Base-by-base conservation (phyloP, 2,888 invertebrate genomes). In the Ochlodes sylvanus region DNA sequence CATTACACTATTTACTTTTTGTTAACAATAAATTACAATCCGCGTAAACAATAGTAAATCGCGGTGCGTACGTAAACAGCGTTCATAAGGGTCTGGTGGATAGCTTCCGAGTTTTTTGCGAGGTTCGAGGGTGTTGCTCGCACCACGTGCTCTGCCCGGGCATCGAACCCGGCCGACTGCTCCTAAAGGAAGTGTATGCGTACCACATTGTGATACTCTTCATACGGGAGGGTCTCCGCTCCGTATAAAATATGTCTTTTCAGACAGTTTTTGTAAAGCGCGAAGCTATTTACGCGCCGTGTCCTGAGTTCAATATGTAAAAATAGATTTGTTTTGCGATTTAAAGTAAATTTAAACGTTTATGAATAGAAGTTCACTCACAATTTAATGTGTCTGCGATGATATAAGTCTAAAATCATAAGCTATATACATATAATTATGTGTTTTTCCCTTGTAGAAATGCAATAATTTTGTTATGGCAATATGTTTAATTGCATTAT, bases 31-130 rank as follows among this genome's bases (percentile, higher is more conserved):
- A 38, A 38, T 38, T 38, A 10, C 38, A 12, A 12, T 38, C 12
- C 9, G 19, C 19, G 50, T 50, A 19, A 50, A 50, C 50, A 50
- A 50, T 50, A 50, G 12, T 19, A 50, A 19, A 19, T 32, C 42
- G 32, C 10, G 15, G 7, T 9, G 3, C 19, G 12, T 27, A 41
- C 41, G 57, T 41, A 58, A 44, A 60, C 27, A 42, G 14, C 17
- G 34, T n/a, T 15, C 15, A 7, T 19, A 19, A 19, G 47, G 27
- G 42, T n/a, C 42, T 17, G 17, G 17, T 19, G 73, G 75, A 77
- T 84, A 84, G 83, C 79, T 85, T 83, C 85, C 84, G 84, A 84
- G 82, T 86, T 88, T 88, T 88, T 88, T 88, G 84, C 83, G 73
- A 75, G 69, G 75, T 72, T 68, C 72, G 82, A 84, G 88, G 86